A percentile compares a stretch with the other conserved stretches of the same genome.
phyloP scores from a whole-genome alignment of 92 coral and sea anemone species.

The Nematostella vectensis region DNA sequence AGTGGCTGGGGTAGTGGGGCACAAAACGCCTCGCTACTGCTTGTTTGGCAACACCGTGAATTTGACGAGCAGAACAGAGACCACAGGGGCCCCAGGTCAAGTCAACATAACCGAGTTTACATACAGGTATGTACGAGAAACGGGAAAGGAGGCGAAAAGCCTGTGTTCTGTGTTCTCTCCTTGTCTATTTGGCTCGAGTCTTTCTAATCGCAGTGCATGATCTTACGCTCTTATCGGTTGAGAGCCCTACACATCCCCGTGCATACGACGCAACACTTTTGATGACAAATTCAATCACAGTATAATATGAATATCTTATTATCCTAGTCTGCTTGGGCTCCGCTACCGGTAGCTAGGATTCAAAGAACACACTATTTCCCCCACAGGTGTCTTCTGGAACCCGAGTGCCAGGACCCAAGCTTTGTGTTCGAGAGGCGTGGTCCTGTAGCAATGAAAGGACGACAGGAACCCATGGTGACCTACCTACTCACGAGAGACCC shows the following conservation, averaged over 20 bases:
- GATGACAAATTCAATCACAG: no score
- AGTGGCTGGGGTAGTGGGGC: slow-evolving; percentile 90
- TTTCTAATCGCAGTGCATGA: no score
- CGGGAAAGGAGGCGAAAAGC: no score
- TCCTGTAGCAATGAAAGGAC: slow-evolving; percentile 82
- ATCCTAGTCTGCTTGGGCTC: no score
- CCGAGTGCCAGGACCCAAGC: slow-evolving; percentile 54
- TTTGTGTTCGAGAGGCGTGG: slow-evolving; percentile 74
- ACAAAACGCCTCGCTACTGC: slow-evolving; percentile 84
- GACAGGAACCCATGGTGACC: slow-evolving; percentile 67
- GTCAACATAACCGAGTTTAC: slow-evolving; percentile 73
- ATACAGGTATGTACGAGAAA: slow-evolving; percentile 46
- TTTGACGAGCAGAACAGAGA: slow-evolving; percentile 80
- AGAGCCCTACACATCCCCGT: no score
- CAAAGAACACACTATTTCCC: no score
- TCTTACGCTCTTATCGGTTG: no score
- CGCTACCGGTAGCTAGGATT: no score
- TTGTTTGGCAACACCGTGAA: slow-evolving; percentile 89
- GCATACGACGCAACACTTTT: no score
- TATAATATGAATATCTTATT: no score
- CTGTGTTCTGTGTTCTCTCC: no score
- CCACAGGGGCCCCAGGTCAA: slow-evolving; percentile 65
- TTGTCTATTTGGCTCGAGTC: no score
- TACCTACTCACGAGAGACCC: slow-evolving; percentile 61
- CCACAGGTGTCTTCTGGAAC: slow-evolving; percentile 71